Evolutionary conservation across 2,797 vertebrate species (phyloP), one percentile per base, ranked within the genome.

Genomic region (Remorina albescens): DNA sequence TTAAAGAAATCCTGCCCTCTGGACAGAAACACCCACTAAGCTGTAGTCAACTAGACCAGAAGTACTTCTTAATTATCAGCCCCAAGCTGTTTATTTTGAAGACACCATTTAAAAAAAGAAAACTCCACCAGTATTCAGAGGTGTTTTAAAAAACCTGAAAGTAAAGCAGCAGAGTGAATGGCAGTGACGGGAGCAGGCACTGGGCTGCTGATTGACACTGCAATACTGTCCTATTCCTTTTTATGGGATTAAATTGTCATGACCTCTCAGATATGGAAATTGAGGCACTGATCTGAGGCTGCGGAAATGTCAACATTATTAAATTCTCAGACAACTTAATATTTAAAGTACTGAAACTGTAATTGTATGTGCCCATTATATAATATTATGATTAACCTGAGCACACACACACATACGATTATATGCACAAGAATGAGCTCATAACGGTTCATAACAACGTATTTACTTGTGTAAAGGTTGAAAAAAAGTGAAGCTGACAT

Each of bases 181-280:
- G 54, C 72, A 51, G 53, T 59, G 71, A 67, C 75, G 30, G 78
- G 63, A 63, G 59, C 78, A 63, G 76, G 60, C 71, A 56, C 39
- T 34, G 77, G 36, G 49, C 60, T 32, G 63, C 5, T 92, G 90
- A 92, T 89, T 92, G 93, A 84, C 90, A 81, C 74, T 57, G 80
- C 71, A 69, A 71, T 71, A 79, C 88, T 89, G 88, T 86, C 86
- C 78, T 86, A 89, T 92, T 93, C 91, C 80, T 90, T 94, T 93
- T 93, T 91, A 94, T 87, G 88, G 89, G 88, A 92, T 94, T 93
- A 92, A 86, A 90, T 89, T 92, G 87, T 91, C 88, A 88, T 88
- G 86, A 91, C 89, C 82, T 88, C 90, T 92, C 82, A 91, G 89
- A 93, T 93, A 90, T 94, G 92, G 89, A 94, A 94, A 94, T 92